Conservation (phyloP, 1,140 invertebrate species). For the Zophobas atratus region DNA sequence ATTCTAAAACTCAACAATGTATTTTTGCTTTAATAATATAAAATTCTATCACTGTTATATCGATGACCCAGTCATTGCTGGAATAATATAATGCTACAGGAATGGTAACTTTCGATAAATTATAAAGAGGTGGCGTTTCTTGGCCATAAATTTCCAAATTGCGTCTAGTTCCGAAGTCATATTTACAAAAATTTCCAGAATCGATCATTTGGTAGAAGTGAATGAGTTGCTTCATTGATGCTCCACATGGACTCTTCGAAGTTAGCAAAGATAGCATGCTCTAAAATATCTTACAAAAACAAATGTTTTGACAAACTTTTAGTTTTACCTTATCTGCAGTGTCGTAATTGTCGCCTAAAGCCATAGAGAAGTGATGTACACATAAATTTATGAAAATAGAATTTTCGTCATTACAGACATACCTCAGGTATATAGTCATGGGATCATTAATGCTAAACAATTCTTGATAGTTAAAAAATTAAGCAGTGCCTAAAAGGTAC, state of each 20-base stretch:
- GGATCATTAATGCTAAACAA: background rate
- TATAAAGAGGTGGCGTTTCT: conserved; percentile 27
- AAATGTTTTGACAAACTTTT: background rate
- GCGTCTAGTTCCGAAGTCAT: conserved; percentile 31
- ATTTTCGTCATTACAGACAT: conserved; percentile 19
- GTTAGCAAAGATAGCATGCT: conserved; percentile 31
- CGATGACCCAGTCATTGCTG: conserved; percentile 23
- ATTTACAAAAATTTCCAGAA: conserved; percentile 45
- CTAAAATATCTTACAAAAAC: conserved; percentile 22
- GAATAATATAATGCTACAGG: conserved; percentile 32
- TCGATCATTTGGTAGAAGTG: conserved; percentile 50
- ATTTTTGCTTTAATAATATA: background rate
- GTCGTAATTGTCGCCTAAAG: conserved; percentile 46
- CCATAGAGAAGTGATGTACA: conserved; percentile 36
- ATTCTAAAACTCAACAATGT: conserved; percentile 48
- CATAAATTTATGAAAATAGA: conserved; percentile 45
- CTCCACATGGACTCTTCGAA: conserved; percentile 45
- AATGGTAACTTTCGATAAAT: conserved; percentile 18
- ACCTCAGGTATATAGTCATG: background rate
- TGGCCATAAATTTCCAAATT: conserved; percentile 24
- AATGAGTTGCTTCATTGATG: conserved; percentile 49
- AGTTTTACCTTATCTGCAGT: conserved; percentile 36
- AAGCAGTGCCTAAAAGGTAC: conserved; percentile 7
- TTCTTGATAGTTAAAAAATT: conserved; percentile 28
- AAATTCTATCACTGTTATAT: conserved; percentile 3